A percentile compares a stretch with the other conserved stretches of the same genome.
These are phyloP conservation scores for Vulpes ferrilata DNA, from an alignment of 2,113 vertebrate genomes.

Conservation along the genomic window DNA sequence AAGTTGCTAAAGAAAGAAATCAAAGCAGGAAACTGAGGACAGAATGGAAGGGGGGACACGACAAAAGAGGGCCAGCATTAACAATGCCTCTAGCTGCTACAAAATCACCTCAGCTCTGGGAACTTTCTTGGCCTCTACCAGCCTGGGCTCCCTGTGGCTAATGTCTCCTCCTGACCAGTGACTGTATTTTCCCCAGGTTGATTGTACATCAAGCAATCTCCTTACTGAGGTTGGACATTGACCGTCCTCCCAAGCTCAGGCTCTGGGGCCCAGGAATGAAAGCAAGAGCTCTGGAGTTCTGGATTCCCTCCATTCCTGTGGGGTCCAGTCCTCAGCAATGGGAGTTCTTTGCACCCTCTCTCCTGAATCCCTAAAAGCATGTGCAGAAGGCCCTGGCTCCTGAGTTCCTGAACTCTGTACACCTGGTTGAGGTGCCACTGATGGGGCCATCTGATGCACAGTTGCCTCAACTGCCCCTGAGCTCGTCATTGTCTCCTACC, in stretches of 20 bases:
- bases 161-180: background rate
- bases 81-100: background rate
- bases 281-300: background rate
- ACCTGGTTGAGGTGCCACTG: background rate
- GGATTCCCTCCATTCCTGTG: background rate
- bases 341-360: background rate
- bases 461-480: background rate
- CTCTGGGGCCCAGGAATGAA: background rate
- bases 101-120: background rate
- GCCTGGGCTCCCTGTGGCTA: background rate
- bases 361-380: rapidly evolving
- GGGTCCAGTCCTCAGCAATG: background rate
- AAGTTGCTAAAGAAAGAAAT: background rate
- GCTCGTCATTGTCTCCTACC: background rate
- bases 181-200: background rate
- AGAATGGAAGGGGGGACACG: background rate
- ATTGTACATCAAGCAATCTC: background rate
- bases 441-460: background rate
- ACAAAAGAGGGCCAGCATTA: background rate
- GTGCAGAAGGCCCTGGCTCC: background rate
- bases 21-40: background rate
- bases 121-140: background rate
- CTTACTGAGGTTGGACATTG: background rate
- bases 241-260: background rate
- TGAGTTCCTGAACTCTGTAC: background rate